Conservation (phyloP, 2,888 invertebrate genomes). For the Caenorhabditis virilis region DNA sequence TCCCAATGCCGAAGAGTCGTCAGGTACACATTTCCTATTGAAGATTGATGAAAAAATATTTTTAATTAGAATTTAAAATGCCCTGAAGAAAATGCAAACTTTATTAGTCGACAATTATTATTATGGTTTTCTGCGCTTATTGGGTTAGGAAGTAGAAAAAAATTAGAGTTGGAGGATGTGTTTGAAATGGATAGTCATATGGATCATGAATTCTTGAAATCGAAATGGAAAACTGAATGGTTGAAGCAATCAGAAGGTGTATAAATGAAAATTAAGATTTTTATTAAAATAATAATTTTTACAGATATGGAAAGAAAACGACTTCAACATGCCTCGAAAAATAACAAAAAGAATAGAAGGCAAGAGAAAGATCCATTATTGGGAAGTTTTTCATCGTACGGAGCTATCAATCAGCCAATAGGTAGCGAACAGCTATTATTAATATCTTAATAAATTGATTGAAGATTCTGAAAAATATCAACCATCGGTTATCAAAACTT, state of each 20-base stretch:
- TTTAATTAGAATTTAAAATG: slow-evolving; percentile 41
- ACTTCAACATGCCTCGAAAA: slow-evolving; percentile 12
- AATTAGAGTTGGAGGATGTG: slow-evolving; percentile 57
- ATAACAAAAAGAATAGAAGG: slow-evolving; percentile 1
- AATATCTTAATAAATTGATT: no score
- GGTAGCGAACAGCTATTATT: no score
- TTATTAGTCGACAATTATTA: slow-evolving; percentile 59
- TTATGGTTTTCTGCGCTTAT: slow-evolving; percentile 60
- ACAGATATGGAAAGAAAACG: slow-evolving; percentile 16
- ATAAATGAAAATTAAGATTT: not conserved
- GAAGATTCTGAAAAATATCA: no score
- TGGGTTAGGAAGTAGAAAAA: slow-evolving; percentile 49
- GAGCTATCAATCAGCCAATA: slow-evolving; percentile 8
- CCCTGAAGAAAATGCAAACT: slow-evolving; percentile 61
- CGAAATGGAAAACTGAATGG: slow-evolving; percentile 55
- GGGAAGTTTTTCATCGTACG: slow-evolving; percentile 25
- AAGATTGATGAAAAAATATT: not conserved
- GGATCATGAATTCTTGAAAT: slow-evolving; percentile 49
- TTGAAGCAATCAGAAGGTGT: slow-evolving; percentile 29
- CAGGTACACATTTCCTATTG: slow-evolving; percentile 8
- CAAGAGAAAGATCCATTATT: slow-evolving; percentile 25
- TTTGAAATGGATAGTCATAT: slow-evolving; percentile 56
- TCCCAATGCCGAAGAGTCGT: slow-evolving; percentile 35
- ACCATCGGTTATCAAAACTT: slow-evolving; percentile 59
- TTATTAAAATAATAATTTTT: slow-evolving; percentile 2